Evolutionary conservation across 2,113 vertebrate genomes (phyloP), one percentile per base, ranked within the genome.

Genomic region (Pteruthius melanotis): DNA sequence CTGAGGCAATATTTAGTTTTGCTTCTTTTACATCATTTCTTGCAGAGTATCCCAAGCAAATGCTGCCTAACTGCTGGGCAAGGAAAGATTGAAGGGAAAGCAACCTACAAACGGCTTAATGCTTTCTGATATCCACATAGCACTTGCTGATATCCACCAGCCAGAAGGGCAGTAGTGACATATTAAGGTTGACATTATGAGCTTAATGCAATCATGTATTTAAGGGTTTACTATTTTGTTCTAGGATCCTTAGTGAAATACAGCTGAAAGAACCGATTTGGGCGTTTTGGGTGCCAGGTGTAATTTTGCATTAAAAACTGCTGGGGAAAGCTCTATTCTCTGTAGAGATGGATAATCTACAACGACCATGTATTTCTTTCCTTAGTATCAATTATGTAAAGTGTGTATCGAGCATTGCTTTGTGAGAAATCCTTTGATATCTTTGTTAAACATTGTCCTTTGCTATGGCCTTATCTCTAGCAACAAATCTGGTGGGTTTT

Each of bases 1-100:
- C 42, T 65, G 50, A 92, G 68, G n/a, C 61, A 96, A 45, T 78
- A 84, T 66, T 82, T 89, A 18, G 17, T 22, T 95, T 94, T 94
- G 68, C 74, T 92, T 65, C 59, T 93, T 82, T 61, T 66, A 23
- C 42, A 13, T 80, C 10, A 92, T 95, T 88, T 96, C 47, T 91
- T 87, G 77, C 39, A 59, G 72, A 54, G 11, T 45, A 78, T 87
- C 86, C 79, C 13, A 42, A 87, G 31, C 9, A 95, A 94, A 54
- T 33, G n/a, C 45, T 72, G 65, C 37, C 39, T 35, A 80, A 84
- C 39, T 90, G 83, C 49, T 60, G n/a, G 78, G 50, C 78, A 84
- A 89, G 65, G 64, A 52, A 70, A 68, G n/a, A 75, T 20, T 2
- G 45, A 74, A 68, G 11, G 26, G 15, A 65, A 92, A 80, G 39